These are phyloP conservation scores for Laspeyria flexula DNA, from an alignment of 2,888 invertebrate genomes.

Conservation along the genomic window DNA sequence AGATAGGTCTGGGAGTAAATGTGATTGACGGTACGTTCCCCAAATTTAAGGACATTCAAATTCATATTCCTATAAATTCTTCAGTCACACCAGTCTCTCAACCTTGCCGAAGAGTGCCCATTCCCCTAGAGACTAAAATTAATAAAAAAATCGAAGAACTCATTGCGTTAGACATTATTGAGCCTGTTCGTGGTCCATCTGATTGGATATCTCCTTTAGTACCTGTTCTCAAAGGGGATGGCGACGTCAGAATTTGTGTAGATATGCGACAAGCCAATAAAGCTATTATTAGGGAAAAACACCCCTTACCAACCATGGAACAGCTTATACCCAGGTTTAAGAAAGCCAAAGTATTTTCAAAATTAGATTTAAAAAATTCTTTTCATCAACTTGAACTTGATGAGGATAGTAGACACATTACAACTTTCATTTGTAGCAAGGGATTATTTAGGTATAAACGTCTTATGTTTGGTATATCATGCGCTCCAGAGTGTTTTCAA, in stretches of 20 bases:
- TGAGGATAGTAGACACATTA: constrained; percentile 5
- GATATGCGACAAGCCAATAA: constrained; percentile 6
- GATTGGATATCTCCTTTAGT: constrained; percentile 29
- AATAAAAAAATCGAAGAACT: constrained; percentile 16
- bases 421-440: constrained; percentile 7
- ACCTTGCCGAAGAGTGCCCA: constrained; percentile 32
- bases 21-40: constrained; percentile 3
- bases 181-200: constrained; percentile 7
- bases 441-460: constrained; percentile 51
- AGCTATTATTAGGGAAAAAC: constrained; percentile 31
- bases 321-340: not conserved
- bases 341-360: constrained; percentile 3
- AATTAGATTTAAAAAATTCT: constrained; percentile 7
- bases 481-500: constrained; percentile 55
- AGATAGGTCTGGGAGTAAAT: constrained; percentile 26
- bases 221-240: not conserved
- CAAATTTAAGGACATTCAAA: constrained; percentile 11
- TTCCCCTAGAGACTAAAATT: constrained; percentile 21
- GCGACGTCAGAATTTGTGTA: not conserved
- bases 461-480: constrained; percentile 59
- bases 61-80: not conserved
- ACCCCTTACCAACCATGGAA: constrained; percentile 31
- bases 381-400: constrained; percentile 6
- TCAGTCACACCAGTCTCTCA: constrained; percentile 5
- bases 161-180: not conserved